Base-by-base conservation (phyloP, 2,113 vertebrate species). In the Albula goreensis region DNA sequence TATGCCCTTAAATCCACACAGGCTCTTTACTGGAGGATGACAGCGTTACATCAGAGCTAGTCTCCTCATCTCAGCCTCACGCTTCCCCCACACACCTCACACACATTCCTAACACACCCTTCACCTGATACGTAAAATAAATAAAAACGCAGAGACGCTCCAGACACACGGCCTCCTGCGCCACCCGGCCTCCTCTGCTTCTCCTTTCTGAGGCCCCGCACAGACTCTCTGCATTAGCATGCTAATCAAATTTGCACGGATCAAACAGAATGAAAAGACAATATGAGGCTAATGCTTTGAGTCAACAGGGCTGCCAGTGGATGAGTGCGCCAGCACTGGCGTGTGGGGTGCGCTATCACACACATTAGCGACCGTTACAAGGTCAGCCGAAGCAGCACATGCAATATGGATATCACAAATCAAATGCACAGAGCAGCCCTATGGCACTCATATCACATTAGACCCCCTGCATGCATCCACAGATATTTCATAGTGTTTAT, bases 251-350 rank as follows among this genome's bases (percentile, higher is more conserved):
- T 83, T 80, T 78, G 53, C 74, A 78, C 41, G 31, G 70, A 48
- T 31, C 13, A 50, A 52, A 31, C 22, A 31, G 4, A 86, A 86
- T 60, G 77, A 87, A 19, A 82, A 78, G 15, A 56, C 7, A 83
- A 83, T n/a, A 85, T 80, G 83, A 78, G 85, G 48, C 25, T 82
- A 60, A 85, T 84, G 79, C 60, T 52, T 90, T 81, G 57, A 86
- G 86, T 57, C 70, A 78, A 85, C 50, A 85, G 31, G n/a, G 66
- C 81, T 25, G 5, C 49, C 12, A 8, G 63, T 52, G 66, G 17
- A 9, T 31, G 8, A 41, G 25, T 79, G 11, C 80, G 77, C 60
- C 53, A 51, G 15, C n/a, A 50, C 53, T 11, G n/a, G 13, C 15
- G 31, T 79, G 50, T 52, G 48, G 4, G 48, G 49, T 51, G 22